A percentile compares a stretch with the other conserved stretches of the same genome.
Evolutionary conservation across 2,888 invertebrate species (phyloP).

Genomic region (Lottia scabra): DNA sequence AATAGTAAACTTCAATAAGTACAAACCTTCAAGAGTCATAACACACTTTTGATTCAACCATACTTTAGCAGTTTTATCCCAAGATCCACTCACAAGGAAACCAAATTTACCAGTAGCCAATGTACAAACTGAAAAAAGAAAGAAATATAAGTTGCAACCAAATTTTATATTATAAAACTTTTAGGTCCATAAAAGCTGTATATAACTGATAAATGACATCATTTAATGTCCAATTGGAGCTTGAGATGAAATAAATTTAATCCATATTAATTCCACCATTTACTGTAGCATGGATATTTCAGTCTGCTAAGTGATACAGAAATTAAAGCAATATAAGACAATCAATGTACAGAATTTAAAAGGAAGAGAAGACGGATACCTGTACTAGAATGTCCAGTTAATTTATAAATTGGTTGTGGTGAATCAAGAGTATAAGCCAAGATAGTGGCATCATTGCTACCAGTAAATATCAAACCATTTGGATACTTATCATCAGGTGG

Average conservation of each 20-base stretch:
- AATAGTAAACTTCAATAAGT: neutral
- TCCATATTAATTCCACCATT: no score
- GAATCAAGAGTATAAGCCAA: slow-evolving; percentile 82
- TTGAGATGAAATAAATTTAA: no score
- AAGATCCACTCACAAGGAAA: slow-evolving; percentile 86
- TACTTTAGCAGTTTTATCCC: slow-evolving; percentile 89
- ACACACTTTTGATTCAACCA: slow-evolving; percentile 78
- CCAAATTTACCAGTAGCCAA: slow-evolving; percentile 71
- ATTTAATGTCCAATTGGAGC: no score
- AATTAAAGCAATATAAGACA: neutral
- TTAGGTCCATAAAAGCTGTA: no score
- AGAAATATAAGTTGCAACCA: no score
- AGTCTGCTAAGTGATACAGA: neutral
- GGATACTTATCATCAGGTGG: slow-evolving; percentile 79
- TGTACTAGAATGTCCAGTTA: slow-evolving; percentile 74
- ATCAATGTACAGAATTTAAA: neutral
- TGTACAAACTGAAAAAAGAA: slow-evolving; percentile 69
- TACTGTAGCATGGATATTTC: no score
- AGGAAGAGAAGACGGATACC: slow-evolving; percentile 31
- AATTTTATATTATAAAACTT: no score
- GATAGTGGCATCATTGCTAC: slow-evolving; percentile 89
- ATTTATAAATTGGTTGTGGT: slow-evolving; percentile 76
- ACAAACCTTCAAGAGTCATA: slow-evolving; percentile 71
- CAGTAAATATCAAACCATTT: slow-evolving; percentile 85
- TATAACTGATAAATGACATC: no score